These are phyloP conservation scores for Edolisoma coerulescens DNA, from an alignment of 2,113 vertebrate species.

Conservation along the genomic window DNA sequence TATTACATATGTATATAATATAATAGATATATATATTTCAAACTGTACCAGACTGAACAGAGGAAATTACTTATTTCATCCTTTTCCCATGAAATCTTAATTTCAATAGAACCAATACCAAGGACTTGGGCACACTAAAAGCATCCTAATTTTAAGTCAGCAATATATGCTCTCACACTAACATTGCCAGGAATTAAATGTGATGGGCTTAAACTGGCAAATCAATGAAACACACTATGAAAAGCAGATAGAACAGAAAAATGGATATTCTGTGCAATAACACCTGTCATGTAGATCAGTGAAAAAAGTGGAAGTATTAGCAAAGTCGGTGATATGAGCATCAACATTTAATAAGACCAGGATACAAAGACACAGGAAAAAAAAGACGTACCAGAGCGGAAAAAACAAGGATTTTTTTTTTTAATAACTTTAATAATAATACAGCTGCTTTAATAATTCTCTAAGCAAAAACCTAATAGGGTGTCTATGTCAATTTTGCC, in stretches of 20 bases:
- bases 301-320: background rate
- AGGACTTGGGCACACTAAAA: background rate
- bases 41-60: background rate
- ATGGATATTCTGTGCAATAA: constrained; percentile 10
- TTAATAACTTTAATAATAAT: background rate
- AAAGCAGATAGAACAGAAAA: background rate
- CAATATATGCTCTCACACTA: background rate
- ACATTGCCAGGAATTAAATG: background rate
- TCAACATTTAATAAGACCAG: background rate
- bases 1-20: no score
- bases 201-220: background rate
- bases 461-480: background rate
- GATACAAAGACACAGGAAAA: background rate
- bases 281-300: background rate
- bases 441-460: background rate
- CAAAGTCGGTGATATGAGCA: background rate
- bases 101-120: background rate
- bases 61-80: background rate
- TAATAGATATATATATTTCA: background rate
- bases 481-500: background rate
- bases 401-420: background rate
- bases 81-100: background rate
- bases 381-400: background rate
- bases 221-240: constrained; percentile 18
- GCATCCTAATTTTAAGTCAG: background rate